Evolutionary conservation across 2,888 invertebrate genomes (phyloP).

Genomic region (Drosophila cyrtoloma): DNA sequence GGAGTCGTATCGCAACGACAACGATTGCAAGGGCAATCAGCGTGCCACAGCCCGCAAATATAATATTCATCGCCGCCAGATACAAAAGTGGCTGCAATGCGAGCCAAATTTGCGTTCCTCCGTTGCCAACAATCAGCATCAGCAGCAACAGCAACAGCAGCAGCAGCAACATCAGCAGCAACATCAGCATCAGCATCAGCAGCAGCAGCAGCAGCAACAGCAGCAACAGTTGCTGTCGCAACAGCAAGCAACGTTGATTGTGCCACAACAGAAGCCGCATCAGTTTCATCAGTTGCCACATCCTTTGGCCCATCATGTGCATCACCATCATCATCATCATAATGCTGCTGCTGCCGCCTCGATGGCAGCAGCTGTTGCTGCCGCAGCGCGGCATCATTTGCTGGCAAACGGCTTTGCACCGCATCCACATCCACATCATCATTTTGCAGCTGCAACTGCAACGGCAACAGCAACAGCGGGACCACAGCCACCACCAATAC

Average conservation of each 20-base stretch:
- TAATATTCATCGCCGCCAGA: slow-evolving; percentile 94
- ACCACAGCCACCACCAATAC: slow-evolving; percentile 16
- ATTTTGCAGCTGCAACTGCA: slow-evolving; percentile 21
- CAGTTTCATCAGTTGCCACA: slow-evolving; percentile 63
- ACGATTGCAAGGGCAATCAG: slow-evolving; percentile 95
- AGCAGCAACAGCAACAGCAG: slow-evolving; percentile 68
- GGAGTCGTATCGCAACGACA: slow-evolving; percentile 93
- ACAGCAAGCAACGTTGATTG: slow-evolving; percentile 32
- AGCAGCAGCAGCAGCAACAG: slow-evolving; percentile 17
- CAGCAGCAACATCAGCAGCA: slow-evolving; percentile 30
- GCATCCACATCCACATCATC: slow-evolving; percentile 44
- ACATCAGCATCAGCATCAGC: slow-evolving; percentile 45
- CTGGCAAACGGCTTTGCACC: slow-evolving; percentile 45
- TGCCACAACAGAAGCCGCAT: slow-evolving; percentile 50
- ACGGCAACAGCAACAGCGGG: slow-evolving; percentile 18
- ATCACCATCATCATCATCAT: slow-evolving; percentile 61
- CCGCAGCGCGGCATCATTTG: slow-evolving; percentile 56
- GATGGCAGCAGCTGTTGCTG: slow-evolving; percentile 46
- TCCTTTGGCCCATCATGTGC: slow-evolving; percentile 63
- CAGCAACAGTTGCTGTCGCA: slow-evolving; percentile 33
- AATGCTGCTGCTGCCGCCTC: slow-evolving; percentile 63
- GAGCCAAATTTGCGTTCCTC: slow-evolving; percentile 92
- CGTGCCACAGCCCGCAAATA: slow-evolving; percentile 95
- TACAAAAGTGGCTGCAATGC: slow-evolving; percentile 96
- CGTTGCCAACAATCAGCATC: slow-evolving; percentile 86